A percentile compares a stretch with the other conserved stretches of the same genome.
phyloP scores from a whole-genome alignment of 2,888 invertebrate species.

The Emmelina monodactyla region DNA sequence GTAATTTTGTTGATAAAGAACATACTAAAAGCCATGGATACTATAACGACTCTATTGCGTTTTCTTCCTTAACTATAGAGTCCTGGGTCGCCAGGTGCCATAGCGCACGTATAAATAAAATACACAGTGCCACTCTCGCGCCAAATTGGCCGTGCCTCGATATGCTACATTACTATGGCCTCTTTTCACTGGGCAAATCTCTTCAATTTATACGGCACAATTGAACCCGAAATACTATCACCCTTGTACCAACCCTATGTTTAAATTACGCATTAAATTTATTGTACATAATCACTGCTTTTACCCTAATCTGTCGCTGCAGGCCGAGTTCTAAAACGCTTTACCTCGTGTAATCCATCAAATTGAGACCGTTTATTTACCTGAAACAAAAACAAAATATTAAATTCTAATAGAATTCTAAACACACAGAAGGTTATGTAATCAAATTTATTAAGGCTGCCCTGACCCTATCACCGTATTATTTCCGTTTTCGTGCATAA shows the following conservation, averaged over 20 bases:
- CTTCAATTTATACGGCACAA: slow-evolving; percentile 37
- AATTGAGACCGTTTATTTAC: slow-evolving; percentile 33
- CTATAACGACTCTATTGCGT: slow-evolving; percentile 21
- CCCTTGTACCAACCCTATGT: slow-evolving; percentile 22
- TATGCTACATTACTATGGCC: slow-evolving; percentile 49
- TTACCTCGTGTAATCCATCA: slow-evolving; percentile 20
- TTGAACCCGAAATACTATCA: slow-evolving; percentile 23
- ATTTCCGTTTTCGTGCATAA: slow-evolving; percentile 45
- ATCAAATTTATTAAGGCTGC: background rate
- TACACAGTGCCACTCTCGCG: slow-evolving; percentile 38
- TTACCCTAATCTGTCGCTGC: background rate
- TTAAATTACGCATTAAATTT: slow-evolving; percentile 24
- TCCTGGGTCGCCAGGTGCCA: slow-evolving; percentile 48
- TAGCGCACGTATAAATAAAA: slow-evolving; percentile 36
- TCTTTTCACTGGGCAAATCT: slow-evolving; percentile 52
- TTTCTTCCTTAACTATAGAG: slow-evolving; percentile 26
- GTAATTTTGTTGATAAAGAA: too few species aligned
- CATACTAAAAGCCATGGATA: background rate
- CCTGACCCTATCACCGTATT: slow-evolving; percentile 32
- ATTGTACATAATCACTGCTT: background rate
- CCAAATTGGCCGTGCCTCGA: slow-evolving; percentile 58
- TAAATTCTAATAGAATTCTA: slow-evolving; percentile 22
- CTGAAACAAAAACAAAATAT: slow-evolving; percentile 44
- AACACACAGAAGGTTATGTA: background rate
- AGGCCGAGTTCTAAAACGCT: slow-evolving; percentile 19